Evolutionary conservation across 53 echinoderm and acorn worm genomes (phyloP), one percentile per base, ranked within the genome.

Genomic region (Holothuria scabra): DNA sequence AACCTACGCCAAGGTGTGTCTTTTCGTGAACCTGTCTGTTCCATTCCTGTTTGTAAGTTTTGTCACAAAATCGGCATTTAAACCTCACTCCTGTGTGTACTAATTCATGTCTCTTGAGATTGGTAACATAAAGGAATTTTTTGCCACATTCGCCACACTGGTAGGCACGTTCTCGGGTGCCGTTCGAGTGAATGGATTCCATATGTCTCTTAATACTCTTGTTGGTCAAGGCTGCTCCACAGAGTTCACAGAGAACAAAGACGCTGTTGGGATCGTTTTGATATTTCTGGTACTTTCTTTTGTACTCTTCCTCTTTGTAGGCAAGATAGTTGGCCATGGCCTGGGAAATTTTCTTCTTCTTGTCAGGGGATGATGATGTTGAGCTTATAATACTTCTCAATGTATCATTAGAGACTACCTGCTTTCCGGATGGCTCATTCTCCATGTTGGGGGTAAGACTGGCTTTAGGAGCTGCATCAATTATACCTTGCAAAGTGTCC

Each of bases 1-100:
- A 48, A 12, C 48, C 48, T 3, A 12, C 14, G 12, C 12, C 12
- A 48, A 48, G 48, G 62, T 81, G 81, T 2, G 63, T 63, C 61
- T 63, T 81, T 46, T 81, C 81, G 23, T 81, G 81, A 24, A 63
- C 61, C 28, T 81, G 37, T 26, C 81, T 38, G 81, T 81, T 81
- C 62, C 64, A 81, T 21, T 81, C 81, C 26, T 81, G 81, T 28
- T 63, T 60, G 81, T 81, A 81, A 41, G 62, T 81, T 46, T 46
- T 81, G 9, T 81, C 81, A 28, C 81, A 81, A 35, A 37, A 61
- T 22, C 63, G 33, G 0, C 81, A 81, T 44, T 81, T 60, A 44
- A 41, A 81, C 37, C 81, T 35, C 25, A 81, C 64, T 13, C 64
- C 64, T n/a, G 61, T 63, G 64, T 81, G 81, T n/a, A 63, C 38